Evolutionary conservation across 2,888 invertebrate species (phyloP), one percentile per base, ranked within the genome.

Genomic region (Parnassius apollo): DNA sequence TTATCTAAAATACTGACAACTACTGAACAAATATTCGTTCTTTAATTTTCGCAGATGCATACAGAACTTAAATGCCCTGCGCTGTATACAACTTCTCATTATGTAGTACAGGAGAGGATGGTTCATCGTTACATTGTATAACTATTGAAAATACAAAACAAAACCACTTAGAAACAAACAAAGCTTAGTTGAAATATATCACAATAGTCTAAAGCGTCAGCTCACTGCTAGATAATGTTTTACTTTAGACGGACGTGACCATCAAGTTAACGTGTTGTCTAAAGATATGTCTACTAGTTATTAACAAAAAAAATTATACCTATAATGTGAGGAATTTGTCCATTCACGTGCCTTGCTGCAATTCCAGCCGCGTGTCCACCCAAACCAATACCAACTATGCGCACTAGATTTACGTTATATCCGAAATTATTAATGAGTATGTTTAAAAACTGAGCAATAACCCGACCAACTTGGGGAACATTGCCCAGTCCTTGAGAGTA

Each of bases 341-440:
- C 82, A 9, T 63, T 67, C 3, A 78, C 69, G 1, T 72, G 68
- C 48, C 85, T 86, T 0, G 84, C 85, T 9, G 86, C 84, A 35
- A 90, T 88, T 54, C 89, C 92, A 59, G 88, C 92, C 9, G 91
- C 78, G 65, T 93, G 93, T 1, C 78, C 91, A 2, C 93, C 88
- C 18, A 86, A 74, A 18, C 85, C 85, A 44, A 82, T 75, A n/a
- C 93, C 93, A 1, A 93, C 84, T 13, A 93, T 79, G 44, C 85
- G 85, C 45, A 92, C 66, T 54, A 74, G 68, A 11, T 66, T 68
- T 0, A 80, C 56, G 7, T 67, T 68, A 67, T 90, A 86, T 0
- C 78, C 73, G 60, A 91, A 90, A 8, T 71, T 69, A 12, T 59
- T 60, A 2, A 68, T 65, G 9, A 93, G 75, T 25, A 91, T 77